Conservation (phyloP, 2,113 vertebrate genomes). For the Paramisgurnus dabryanus region DNA sequence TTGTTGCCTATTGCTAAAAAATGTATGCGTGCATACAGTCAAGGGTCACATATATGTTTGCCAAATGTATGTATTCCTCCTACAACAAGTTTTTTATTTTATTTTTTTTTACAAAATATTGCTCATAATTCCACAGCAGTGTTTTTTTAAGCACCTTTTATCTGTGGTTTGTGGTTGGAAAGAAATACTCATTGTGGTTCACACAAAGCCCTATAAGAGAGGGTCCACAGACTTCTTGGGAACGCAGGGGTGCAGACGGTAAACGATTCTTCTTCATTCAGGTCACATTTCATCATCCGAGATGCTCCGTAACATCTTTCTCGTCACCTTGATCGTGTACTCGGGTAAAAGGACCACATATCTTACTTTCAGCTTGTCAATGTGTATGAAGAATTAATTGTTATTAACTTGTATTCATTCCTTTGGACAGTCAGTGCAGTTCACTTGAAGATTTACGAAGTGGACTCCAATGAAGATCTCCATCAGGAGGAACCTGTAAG, state of each 20-base stretch:
- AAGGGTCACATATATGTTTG: too few species aligned
- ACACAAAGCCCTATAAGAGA: not conserved
- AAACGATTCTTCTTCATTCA: too few species aligned
- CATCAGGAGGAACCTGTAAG: conserved; percentile 2
- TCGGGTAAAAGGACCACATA: conserved; percentile 36
- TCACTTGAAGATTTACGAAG: conserved; percentile 17
- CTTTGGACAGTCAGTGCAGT: conserved; percentile 24
- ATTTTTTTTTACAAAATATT: too few species aligned
- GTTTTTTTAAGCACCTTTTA: too few species aligned
- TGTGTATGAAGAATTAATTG: not conserved
- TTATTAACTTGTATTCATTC: not conserved
- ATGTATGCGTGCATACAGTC: too few species aligned
- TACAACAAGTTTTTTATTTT: too few species aligned
- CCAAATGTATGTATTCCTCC: too few species aligned
- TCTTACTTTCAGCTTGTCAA: too few species aligned
- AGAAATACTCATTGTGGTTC: not conserved
- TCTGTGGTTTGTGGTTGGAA: conserved; percentile 18
- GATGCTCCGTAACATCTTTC: conserved; percentile 39
- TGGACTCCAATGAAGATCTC: conserved; percentile 36
- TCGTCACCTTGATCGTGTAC: conserved; percentile 21
- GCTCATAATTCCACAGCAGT: too few species aligned
- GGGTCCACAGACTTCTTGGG: not conserved
- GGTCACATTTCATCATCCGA: not conserved
- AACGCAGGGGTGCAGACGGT: not conserved
- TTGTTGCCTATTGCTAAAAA: too few species aligned